phyloP scores from a whole-genome alignment of 2,113 vertebrate species.

The Cebus imitator region DNA sequence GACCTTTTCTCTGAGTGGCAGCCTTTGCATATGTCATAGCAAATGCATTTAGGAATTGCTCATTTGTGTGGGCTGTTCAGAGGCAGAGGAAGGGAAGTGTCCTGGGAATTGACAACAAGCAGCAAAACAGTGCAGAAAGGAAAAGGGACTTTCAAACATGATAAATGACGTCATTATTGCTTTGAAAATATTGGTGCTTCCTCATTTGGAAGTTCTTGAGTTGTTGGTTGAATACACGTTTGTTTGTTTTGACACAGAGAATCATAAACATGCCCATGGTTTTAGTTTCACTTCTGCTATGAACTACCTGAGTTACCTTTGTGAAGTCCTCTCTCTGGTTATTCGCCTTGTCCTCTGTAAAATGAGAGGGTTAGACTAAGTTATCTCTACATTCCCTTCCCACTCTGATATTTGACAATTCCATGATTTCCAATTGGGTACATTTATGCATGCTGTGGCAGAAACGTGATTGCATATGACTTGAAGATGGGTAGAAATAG shows the following conservation, averaged over 20 bases:
- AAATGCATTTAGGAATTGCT: slow-evolving; percentile 62
- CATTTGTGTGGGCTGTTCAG: slow-evolving; percentile 46
- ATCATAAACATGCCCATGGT: slow-evolving; percentile 8
- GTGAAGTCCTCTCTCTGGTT: not conserved
- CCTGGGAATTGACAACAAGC: slow-evolving; percentile 52
- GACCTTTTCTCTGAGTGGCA: slow-evolving; percentile 60
- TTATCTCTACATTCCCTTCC: not conserved
- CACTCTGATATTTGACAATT: slow-evolving; percentile 21
- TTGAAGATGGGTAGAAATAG: slow-evolving; percentile 32
- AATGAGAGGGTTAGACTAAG: slow-evolving; percentile 1
- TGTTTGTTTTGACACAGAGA: slow-evolving; percentile 4
- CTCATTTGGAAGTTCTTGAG: slow-evolving; percentile 18
- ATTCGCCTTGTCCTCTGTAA: slow-evolving; percentile 37
- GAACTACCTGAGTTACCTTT: slow-evolving; percentile 23
- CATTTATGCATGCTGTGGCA: slow-evolving; percentile 23
- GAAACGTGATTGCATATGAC: not conserved
- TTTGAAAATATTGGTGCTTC: slow-evolving; percentile 55
- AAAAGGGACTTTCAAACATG: slow-evolving; percentile 43
- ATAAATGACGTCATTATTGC: slow-evolving; percentile 58
- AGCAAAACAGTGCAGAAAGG: slow-evolving; percentile 47
- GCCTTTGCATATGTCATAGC: slow-evolving; percentile 48
- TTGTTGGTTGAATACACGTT: slow-evolving; percentile 7
- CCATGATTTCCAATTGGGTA: slow-evolving; percentile 52
- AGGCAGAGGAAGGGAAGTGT: slow-evolving; percentile 27
- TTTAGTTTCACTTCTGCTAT: slow-evolving; percentile 19